Evolutionary conservation across 1,140 invertebrate genomes (phyloP), one percentile per base, ranked within the genome.

Genomic region (Lepidurus couesii): DNA sequence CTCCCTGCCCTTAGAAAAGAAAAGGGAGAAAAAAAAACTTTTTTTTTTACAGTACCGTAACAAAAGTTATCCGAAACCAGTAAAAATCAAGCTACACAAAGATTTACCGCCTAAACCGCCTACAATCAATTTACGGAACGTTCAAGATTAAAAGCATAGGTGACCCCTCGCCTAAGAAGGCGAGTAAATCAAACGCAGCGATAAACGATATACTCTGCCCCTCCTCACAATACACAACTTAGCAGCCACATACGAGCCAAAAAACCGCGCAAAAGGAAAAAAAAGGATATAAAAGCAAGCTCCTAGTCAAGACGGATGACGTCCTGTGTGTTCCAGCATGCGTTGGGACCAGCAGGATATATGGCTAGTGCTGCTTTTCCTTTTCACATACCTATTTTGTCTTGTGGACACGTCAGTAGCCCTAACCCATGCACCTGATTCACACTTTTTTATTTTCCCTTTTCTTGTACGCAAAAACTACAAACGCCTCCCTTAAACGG

Each of bases 371-470:
- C 53, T 65, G 53, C 9, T 65, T 65, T 65, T 65, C 53, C 53
- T 65, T 16, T 65, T 65, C 53, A 65, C 53, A 65, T 65, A 65
- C 16, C 53, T 65, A 65, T 65, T 65, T 65, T 65, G 53, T 65
- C 53, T 65, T 65, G 53, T 65, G 53, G 53, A 65, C 53, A 65
- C 53, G 53, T 65, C 53, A 16, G 53, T 65, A 65, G 53, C 53
- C 16, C 53, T 65, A 65, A 65, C 53, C 53, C 21, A n/a, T 65
- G 53, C 53, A 65, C 53, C 53, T 65, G 53, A 65, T 65, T 65
- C 53, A 11, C 9, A 21, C n/a, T 65, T 65, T 65, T 65, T 21
- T 21, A 21, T 1, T 16, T 47, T 65, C 1, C 4, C 47, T 21
- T 65, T 65, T 16, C n/a, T 16, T 13, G 3, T 21, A n/a, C 13